phyloP scores from a whole-genome alignment of 2,797 vertebrate species.

The Chaetophractus vellerosus region DNA sequence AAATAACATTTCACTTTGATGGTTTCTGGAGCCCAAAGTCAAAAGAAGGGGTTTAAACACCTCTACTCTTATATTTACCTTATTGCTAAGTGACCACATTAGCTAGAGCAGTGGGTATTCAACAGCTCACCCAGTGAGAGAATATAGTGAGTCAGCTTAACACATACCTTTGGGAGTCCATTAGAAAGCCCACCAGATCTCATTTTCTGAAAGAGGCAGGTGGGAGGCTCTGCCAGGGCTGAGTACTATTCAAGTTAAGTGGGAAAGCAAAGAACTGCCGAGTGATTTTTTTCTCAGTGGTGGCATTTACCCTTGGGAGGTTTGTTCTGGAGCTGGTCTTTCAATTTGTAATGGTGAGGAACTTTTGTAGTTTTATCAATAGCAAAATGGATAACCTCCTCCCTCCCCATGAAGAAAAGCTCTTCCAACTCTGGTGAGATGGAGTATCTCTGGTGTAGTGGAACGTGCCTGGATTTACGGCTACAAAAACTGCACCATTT shows the following conservation, averaged over 20 bases:
- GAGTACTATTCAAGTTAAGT: slow-evolving; percentile 30
- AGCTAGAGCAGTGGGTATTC: neutral
- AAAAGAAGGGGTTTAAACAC: slow-evolving; percentile 46
- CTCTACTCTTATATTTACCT: neutral
- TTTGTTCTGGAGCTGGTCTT: slow-evolving; percentile 48
- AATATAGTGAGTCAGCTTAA: neutral
- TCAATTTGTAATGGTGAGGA: slow-evolving; percentile 3
- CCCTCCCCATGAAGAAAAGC: neutral
- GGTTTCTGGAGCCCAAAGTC: slow-evolving; percentile 26
- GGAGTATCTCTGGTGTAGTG: neutral
- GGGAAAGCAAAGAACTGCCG: slow-evolving; percentile 10
- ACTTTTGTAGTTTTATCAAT: slow-evolving; percentile 46
- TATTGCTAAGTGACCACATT: slow-evolving; percentile 39
- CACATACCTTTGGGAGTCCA: neutral
- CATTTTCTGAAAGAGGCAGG: slow-evolving; percentile 51
- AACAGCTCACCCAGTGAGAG: neutral
- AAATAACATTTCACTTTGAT: slow-evolving; percentile 40
- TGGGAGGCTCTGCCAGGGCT: neutral
- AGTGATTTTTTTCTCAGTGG: neutral
- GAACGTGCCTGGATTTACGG: slow-evolving; percentile 26
- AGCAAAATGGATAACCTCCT: neutral
- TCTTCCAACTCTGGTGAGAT: slow-evolving; percentile 34
- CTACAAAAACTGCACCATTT: neutral
- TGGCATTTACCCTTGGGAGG: slow-evolving; percentile 2
- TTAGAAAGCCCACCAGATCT: slow-evolving; percentile 37